Percentiles rank a stretch among this genome's conserved stretches.
phyloP scores from a whole-genome alignment of 2,888 invertebrate species.

The Amphiduros pacificus region DNA sequence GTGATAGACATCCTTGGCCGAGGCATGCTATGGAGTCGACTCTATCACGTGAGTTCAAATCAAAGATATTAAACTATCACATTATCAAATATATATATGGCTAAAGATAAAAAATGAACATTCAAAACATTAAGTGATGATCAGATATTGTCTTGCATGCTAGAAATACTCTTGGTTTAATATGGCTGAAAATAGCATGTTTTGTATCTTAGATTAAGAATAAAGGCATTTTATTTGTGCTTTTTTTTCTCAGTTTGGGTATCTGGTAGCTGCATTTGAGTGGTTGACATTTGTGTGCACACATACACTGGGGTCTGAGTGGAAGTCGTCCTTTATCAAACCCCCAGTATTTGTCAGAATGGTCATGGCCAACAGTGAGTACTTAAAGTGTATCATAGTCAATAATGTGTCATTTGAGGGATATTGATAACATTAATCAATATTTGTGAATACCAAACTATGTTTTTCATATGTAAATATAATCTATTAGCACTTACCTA shows the following conservation, averaged over 20 bases:
- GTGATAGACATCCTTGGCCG: conserved; percentile 45
- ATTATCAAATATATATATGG: not conserved
- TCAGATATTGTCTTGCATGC: too few relatives aligned
- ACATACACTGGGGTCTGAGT: conserved; percentile 41
- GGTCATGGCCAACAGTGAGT: conserved; percentile 47
- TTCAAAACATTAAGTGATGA: too few relatives aligned
- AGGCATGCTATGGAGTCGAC: conserved; percentile 44
- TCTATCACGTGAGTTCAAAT: conserved; percentile 36
- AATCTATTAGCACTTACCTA: not conserved
- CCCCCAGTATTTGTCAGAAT: conserved; percentile 40
- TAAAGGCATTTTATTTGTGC: not conserved
- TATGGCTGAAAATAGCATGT: too few relatives aligned
- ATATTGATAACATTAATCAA: too few relatives aligned
- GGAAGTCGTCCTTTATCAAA: conserved; percentile 43
- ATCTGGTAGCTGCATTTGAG: conserved; percentile 43
- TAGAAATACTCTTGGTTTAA: too few relatives aligned
- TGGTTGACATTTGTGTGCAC: conserved; percentile 51
- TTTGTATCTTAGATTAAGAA: not conserved
- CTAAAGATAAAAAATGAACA: too few relatives aligned
- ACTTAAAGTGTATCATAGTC: too few relatives aligned
- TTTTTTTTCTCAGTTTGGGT: conserved; percentile 40
- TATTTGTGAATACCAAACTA: too few relatives aligned
- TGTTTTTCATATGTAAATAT: not conserved
- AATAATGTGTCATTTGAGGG: too few relatives aligned
- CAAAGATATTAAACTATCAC: too few relatives aligned